Percentiles rank a stretch among this genome's conserved stretches.
Conservation (phyloP, 2,113 vertebrate genomes). For the Thomomys bottae region DNA sequence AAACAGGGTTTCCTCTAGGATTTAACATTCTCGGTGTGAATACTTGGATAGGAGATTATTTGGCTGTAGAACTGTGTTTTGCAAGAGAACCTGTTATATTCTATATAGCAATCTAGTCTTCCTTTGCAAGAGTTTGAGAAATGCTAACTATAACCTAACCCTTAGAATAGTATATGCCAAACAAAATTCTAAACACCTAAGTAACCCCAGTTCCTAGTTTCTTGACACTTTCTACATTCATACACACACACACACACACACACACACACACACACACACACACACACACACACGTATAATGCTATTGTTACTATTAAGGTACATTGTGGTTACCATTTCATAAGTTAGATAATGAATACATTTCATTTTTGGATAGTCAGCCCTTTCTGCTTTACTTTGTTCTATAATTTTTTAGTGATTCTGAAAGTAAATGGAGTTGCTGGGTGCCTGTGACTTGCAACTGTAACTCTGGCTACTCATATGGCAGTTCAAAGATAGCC, state of each 20-base stretch:
- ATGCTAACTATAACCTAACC: not conserved
- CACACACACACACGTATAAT: no score
- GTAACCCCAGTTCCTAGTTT: not conserved
- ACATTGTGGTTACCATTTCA: no score
- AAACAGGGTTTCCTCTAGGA: not conserved
- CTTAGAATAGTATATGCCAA: not conserved
- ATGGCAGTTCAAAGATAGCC: no score
- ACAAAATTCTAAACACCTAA: not conserved
- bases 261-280: no score
- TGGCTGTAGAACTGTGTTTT: not conserved
- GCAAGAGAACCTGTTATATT: not conserved
- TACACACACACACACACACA: no score
- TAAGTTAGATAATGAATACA: no score
- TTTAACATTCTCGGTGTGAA: not conserved
- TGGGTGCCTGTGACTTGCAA: no score
- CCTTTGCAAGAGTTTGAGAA: not conserved
- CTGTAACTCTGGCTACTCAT: no score
- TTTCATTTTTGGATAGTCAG: no score
- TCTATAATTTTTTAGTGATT: not conserved
- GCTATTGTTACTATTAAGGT: no score
- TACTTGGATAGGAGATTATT: constrained; percentile 9
- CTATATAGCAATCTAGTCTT: not conserved
- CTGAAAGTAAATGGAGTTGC: not conserved
- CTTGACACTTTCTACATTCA: not conserved
- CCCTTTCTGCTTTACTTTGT: no score